Evolutionary conservation across 1,140 invertebrate species (phyloP).

Genomic region (Hylaeus volcanicus): DNA sequence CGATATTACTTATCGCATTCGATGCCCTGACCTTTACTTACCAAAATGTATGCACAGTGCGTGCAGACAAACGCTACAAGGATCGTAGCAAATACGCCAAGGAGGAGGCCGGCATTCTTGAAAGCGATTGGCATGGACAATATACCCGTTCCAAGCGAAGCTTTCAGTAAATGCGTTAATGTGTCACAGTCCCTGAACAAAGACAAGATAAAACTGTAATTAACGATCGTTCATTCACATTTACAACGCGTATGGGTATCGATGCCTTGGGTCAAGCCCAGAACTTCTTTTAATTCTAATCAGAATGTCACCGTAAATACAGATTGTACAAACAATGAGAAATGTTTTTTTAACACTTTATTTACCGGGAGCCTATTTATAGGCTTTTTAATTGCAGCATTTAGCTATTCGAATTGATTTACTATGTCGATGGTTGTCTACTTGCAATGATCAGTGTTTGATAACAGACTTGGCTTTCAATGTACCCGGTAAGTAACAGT

Average conservation of each 20-base stretch:
- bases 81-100: slow-evolving; percentile 89
- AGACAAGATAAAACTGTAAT: slow-evolving; percentile 48
- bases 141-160: slow-evolving; percentile 94
- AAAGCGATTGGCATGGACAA: slow-evolving; percentile 94
- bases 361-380: too few relatives aligned
- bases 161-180: slow-evolving; percentile 91
- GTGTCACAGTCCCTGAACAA: slow-evolving; percentile 89
- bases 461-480: too few relatives aligned
- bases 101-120: slow-evolving; percentile 87
- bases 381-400: too few relatives aligned
- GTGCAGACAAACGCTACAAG: slow-evolving; percentile 91
- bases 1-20: neutral
- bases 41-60: slow-evolving; percentile 92
- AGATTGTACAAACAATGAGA: neutral
- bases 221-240: too few relatives aligned
- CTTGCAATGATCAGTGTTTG: too few relatives aligned
- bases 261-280: neutral
- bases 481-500: too few relatives aligned
- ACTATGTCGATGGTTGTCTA: too few relatives aligned
- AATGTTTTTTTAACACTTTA: too few relatives aligned
- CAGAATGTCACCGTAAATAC: neutral
- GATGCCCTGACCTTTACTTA: slow-evolving; percentile 79
- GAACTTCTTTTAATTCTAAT: neutral
- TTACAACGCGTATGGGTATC: neutral
- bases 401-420: too few relatives aligned